These are phyloP conservation scores for Turritopsis dohrnii DNA, from an alignment of 30 jellyfish, hydroid and myxozoan species.

Conservation along the genomic window DNA sequence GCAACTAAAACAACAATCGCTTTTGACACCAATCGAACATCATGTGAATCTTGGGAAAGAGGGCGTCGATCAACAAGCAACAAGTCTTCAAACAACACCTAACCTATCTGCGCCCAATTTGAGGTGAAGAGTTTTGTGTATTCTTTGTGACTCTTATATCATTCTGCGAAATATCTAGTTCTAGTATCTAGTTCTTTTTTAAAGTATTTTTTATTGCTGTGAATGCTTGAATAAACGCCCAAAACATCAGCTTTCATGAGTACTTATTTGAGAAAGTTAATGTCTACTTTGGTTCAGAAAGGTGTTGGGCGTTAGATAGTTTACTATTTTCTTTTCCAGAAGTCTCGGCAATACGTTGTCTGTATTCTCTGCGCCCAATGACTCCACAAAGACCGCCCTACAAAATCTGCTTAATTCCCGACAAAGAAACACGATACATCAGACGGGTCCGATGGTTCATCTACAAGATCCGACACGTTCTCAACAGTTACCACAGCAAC, in stretches of 20 bases:
- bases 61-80: slow-evolving; percentile 33
- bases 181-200: too few species aligned
- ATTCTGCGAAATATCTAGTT: too few species aligned
- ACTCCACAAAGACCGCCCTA: slow-evolving; percentile 49
- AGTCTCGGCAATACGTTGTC: not conserved
- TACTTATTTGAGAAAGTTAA: too few species aligned
- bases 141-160: not conserved
- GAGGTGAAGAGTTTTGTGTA: slow-evolving; percentile 27
- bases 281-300: too few species aligned
- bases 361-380: slow-evolving; percentile 31
- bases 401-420: slow-evolving; percentile 60
- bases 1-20: slow-evolving; percentile 23
- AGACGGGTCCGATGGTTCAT: slow-evolving; percentile 45
- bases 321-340: not conserved
- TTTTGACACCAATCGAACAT: slow-evolving; percentile 39
- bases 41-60: slow-evolving; percentile 17
- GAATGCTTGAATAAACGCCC: too few species aligned
- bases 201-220: too few species aligned
- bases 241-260: too few species aligned
- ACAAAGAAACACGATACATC: slow-evolving; percentile 28
- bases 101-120: slow-evolving; percentile 47
- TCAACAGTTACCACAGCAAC: slow-evolving; percentile 58
- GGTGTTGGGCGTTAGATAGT: not conserved
- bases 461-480: slow-evolving; percentile 29
- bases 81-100: slow-evolving; percentile 56